Conservation (phyloP, 2,113 vertebrate species). For the Todiramphus saurophagus region DNA sequence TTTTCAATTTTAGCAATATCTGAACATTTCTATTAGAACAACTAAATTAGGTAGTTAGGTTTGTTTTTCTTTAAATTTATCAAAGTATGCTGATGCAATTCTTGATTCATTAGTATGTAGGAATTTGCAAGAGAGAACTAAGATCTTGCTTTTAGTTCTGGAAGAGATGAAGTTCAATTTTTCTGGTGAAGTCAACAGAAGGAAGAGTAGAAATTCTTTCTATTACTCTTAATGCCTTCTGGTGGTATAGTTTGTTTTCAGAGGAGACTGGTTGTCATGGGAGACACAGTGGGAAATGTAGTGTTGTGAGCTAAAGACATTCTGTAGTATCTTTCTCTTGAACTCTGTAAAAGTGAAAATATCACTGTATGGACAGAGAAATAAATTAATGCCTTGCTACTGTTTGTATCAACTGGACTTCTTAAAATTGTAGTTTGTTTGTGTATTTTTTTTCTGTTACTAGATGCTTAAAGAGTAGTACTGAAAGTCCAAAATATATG, state of each 20-base stretch:
- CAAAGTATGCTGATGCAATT: not conserved
- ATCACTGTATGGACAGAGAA: not conserved
- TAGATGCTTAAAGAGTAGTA: not conserved
- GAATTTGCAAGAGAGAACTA: not conserved
- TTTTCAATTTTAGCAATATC: not conserved
- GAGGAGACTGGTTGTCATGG: constrained; percentile 35
- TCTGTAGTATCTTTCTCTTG: not conserved
- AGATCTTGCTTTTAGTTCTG: not conserved
- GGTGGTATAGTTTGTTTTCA: constrained; percentile 20
- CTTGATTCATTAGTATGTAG: not conserved
- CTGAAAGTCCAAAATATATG: not conserved
- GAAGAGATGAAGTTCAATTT: not conserved
- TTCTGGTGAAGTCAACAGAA: not conserved
- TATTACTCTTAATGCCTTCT: not conserved
- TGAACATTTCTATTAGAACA: not conserved
- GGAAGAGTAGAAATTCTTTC: constrained; percentile 7
- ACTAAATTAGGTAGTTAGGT: not conserved
- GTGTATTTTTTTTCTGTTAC: not conserved
- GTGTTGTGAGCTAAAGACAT: constrained; percentile 17
- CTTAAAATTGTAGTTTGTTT: not conserved
- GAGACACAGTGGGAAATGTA: constrained; percentile 38
- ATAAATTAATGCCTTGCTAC: not conserved
- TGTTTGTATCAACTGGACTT: not conserved
- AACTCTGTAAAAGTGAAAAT: not conserved
- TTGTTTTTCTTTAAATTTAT: not conserved